Evolutionary conservation across 2,113 vertebrate species (phyloP), one percentile per base, ranked within the genome.

Genomic region (Neodon shergylaensis): DNA sequence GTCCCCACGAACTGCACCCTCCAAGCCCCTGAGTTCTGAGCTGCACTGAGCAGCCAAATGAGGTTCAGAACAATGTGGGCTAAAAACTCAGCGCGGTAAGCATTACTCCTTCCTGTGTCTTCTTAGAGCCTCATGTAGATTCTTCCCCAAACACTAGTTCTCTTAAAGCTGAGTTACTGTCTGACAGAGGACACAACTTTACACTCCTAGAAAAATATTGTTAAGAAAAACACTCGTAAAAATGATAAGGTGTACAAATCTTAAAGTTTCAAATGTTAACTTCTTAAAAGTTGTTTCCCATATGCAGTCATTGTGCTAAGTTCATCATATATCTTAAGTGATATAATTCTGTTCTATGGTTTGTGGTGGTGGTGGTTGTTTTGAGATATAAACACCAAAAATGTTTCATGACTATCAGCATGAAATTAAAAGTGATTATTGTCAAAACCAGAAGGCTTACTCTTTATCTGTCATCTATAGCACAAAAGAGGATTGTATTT

Each of bases 131-230:
- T 76, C 49, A 26, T 78, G 70, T 83, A 70, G 73, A 81, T 91
- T 93, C 39, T 93, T 72, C 33, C 31, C 21, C 24, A n/a, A 52
- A 49, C 13, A 24, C 21, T 36, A 52, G 7, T 96, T 47, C 36
- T 70, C 42, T 79, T 93, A 93, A 94, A 89, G 17, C 17, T 83
- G 44, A 52, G 47, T 61, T 86, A 78, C 70, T 95, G 42, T 72
- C 76, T 90, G 42, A 52, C 79, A 77, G 90, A 82, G 33, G n/a
- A 47, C 58, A 19, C 31, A 79, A 63, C 22, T 73, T 47, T 90
- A 49, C 63, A 81, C 49, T 76, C 54, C 76, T 95, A 79, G 83
- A 93, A 94, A 91, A 19, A 13, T 58, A 68, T 44, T 86, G 76
- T 91, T 44, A 81, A 76, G 24, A 47, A 94, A 92, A 54, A 81